Conservation (phyloP, 2,888 invertebrate species). For the Lasioglossum villosulum region DNA sequence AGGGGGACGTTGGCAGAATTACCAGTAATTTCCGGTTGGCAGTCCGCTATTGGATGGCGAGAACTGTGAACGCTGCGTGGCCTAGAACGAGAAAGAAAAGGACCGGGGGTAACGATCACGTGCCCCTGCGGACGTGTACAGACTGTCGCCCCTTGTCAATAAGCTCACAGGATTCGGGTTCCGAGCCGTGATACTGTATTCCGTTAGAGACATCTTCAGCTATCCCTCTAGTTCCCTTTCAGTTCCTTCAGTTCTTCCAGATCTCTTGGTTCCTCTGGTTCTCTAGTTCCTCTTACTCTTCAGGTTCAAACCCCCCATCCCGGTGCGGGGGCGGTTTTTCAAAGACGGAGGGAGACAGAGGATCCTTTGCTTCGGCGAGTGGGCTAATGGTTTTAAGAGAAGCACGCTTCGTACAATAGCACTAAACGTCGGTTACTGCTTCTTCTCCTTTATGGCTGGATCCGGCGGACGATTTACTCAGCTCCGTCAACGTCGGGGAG, state of each 20-base stretch:
- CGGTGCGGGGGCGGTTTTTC: not conserved
- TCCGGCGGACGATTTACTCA: not conserved
- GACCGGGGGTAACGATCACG: conserved; percentile 62
- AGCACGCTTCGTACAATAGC: conserved; percentile 34
- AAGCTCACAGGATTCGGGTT: conserved; percentile 59
- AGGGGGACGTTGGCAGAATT: conserved; percentile 46
- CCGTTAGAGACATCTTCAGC: conserved; percentile 36
- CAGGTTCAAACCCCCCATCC: not conserved
- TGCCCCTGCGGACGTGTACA: conserved; percentile 63
- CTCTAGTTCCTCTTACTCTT: not conserved
- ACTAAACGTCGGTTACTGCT: conserved; percentile 46
- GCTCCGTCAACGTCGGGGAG: not conserved
- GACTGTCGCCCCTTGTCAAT: conserved; percentile 65
- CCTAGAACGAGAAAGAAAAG: conserved; percentile 5
- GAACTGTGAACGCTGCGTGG: not conserved
- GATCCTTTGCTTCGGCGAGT: conserved; percentile 44
- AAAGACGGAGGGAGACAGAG: conserved; percentile 23
- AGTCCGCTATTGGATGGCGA: conserved; percentile 22
- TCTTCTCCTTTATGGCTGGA: conserved; percentile 3
- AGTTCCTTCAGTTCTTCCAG: not conserved
- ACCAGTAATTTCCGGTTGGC: conserved; percentile 54
- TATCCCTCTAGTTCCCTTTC: too few relatives aligned
- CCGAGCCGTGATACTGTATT: conserved; percentile 56
- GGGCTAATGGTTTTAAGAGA: conserved; percentile 59
- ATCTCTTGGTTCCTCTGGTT: not conserved